These are phyloP conservation scores for Acrocephalus arundinaceus DNA, from an alignment of 2,113 vertebrate genomes.

Conservation along the genomic window DNA sequence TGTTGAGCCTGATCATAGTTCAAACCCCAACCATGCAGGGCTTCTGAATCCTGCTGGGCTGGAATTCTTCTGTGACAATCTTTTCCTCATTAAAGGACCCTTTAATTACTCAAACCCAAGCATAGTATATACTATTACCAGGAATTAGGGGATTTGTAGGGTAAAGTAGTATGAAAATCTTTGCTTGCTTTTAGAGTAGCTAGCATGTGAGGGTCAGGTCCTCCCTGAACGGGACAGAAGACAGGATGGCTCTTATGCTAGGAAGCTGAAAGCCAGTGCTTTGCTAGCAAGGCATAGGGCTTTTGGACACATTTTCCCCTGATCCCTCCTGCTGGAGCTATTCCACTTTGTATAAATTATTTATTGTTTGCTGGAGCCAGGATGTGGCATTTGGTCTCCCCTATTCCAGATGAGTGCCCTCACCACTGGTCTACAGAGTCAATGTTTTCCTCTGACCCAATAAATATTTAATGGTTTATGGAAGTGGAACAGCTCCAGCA, in stretches of 20 bases:
- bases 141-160: not conserved
- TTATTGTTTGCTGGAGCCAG: conserved; percentile 22
- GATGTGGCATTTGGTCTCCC: not conserved
- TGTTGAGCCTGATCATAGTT: not conserved
- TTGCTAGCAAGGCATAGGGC: not conserved
- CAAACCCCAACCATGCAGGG: not conserved
- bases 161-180: not conserved
- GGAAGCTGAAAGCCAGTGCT: not conserved
- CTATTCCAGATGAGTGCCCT: conserved; percentile 47
- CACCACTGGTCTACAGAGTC: not conserved
- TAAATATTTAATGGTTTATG: conserved; percentile 55
- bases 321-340: not conserved
- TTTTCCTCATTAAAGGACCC: not conserved
- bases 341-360: conserved; percentile 38
- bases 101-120: not conserved
- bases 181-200: not conserved
- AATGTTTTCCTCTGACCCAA: conserved; percentile 28
- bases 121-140: not conserved
- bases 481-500: conserved; percentile 52
- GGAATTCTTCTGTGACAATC: not conserved
- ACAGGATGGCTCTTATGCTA: not conserved
- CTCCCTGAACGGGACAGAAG: not conserved
- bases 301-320: not conserved
- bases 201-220: not conserved
- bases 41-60: not conserved